Evolutionary conservation across 2,888 invertebrate species (phyloP), one percentile per base, ranked within the genome.

Genomic region (Muschampia plurimacula): DNA sequence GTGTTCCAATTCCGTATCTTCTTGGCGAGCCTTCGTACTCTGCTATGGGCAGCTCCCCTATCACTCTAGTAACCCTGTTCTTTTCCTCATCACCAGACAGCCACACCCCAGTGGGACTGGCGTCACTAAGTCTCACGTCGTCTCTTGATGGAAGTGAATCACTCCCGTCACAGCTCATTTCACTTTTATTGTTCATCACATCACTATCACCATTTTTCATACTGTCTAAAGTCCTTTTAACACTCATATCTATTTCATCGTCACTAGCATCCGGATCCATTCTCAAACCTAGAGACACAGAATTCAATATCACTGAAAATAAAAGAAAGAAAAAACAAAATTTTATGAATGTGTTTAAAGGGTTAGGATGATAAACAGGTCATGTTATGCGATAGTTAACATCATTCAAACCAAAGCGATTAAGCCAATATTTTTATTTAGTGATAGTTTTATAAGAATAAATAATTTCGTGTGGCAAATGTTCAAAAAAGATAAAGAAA

Each of bases 11-110:
- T 5, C 98, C 98, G 86, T 98, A 98, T 79, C 98, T 95, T 79
- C 98, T 94, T 15, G 98, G 98, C 59, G 98, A 98, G 15, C 98
- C 98, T 80, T 98, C 98, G 86, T 98, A 98, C 84, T 98, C 98
- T 28, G 98, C 98, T 80, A 98, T 98, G n/a, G 98, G 98, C 81
- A 98, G 93, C 88, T 96, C 97, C 64, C 97, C 97, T 82, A 97
- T 97, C 59, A 97, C 96, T 82, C 96, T 94, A 74, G 96, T 95
- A 55, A 96, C 95, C 78, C 92, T 82, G 78, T 79, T 82, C 82
- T 88, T 89, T 71, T 89, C 93, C 77, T 90, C 95, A 55, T 89
- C 94, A 10, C 89, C 89, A 15, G 87, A 89, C 74, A 85, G 77
- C 87, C 91, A 91, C 63, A 83, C 86, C 52, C 89, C 89, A n/a